Conservation (phyloP, 2,797 vertebrate species). For the Protonibea diacanthus region DNA sequence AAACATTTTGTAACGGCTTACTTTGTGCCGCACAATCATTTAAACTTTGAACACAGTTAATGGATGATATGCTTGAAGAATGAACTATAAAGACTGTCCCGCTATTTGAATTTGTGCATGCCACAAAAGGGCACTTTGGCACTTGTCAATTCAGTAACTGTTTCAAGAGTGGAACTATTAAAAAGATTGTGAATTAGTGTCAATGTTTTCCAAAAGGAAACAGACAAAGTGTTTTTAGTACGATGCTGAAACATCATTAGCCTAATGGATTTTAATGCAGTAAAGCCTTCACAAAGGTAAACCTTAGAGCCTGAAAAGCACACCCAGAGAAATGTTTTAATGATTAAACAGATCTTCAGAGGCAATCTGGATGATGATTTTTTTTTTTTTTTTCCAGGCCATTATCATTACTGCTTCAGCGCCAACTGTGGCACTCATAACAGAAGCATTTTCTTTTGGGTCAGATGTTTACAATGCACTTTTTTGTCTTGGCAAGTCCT, state of each 20-base stretch:
- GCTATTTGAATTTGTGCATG: background rate
- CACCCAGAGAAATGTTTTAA: constrained; percentile 21
- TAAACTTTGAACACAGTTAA: background rate
- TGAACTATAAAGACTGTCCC: background rate
- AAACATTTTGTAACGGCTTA: background rate
- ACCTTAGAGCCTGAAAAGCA: constrained; percentile 2
- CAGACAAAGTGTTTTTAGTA: constrained; percentile 11
- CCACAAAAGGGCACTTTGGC: background rate
- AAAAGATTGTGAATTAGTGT: constrained; percentile 15
- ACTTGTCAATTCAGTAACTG: background rate
- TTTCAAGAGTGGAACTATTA: constrained; percentile 10
- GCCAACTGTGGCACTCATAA: background rate
- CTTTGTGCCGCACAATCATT: background rate
- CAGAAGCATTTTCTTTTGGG: background rate
- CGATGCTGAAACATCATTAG: constrained; percentile 7
- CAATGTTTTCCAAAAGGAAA: constrained; percentile 18
- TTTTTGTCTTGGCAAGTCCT: background rate
- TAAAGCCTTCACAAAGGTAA: constrained; percentile 14
- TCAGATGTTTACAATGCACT: background rate
- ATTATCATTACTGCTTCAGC: constrained; percentile 10
- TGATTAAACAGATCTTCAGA: constrained; percentile 21
- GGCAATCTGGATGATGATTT: constrained; percentile 13
- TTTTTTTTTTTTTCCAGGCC: background rate
- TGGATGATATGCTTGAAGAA: background rate
- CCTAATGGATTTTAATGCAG: constrained; percentile 20